phyloP scores from a whole-genome alignment of 2,888 invertebrate genomes.

The Rhopalosiphum nymphaeae region DNA sequence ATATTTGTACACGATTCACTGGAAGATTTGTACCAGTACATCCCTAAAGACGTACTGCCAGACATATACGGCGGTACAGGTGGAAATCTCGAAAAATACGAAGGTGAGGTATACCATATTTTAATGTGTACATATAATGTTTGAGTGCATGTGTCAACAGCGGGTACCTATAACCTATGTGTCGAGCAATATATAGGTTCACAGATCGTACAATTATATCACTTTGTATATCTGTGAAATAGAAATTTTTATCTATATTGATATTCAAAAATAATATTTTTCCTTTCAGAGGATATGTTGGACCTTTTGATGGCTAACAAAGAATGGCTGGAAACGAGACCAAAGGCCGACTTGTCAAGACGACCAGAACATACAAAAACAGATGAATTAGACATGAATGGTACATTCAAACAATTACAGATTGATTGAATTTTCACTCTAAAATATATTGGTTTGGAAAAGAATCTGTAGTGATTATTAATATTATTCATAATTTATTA shows the following conservation, averaged over 20 bases:
- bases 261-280: not conserved
- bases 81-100: slow-evolving; percentile 38
- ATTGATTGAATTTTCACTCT: slow-evolving; percentile 25
- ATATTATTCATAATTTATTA: not conserved
- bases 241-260: not conserved
- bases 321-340: slow-evolving; percentile 19
- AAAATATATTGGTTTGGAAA: not conserved
- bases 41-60: slow-evolving; percentile 46
- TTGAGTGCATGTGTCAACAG: not conserved
- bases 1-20: slow-evolving; percentile 48
- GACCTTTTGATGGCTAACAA: slow-evolving; percentile 8
- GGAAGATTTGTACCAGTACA: slow-evolving; percentile 22
- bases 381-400: slow-evolving; percentile 43
- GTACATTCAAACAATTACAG: slow-evolving; percentile 48
- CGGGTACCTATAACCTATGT: not conserved
- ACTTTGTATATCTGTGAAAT: not conserved
- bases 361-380: not conserved
- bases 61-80: slow-evolving; percentile 22
- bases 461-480: not conserved
- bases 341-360: slow-evolving; percentile 51
- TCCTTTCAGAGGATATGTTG: not conserved
- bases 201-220: not conserved
- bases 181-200: not conserved
- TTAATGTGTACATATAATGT: not conserved
- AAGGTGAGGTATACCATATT: not conserved